Conservation (phyloP, 2,797 vertebrate species). For the Sebastes paucispinis region DNA sequence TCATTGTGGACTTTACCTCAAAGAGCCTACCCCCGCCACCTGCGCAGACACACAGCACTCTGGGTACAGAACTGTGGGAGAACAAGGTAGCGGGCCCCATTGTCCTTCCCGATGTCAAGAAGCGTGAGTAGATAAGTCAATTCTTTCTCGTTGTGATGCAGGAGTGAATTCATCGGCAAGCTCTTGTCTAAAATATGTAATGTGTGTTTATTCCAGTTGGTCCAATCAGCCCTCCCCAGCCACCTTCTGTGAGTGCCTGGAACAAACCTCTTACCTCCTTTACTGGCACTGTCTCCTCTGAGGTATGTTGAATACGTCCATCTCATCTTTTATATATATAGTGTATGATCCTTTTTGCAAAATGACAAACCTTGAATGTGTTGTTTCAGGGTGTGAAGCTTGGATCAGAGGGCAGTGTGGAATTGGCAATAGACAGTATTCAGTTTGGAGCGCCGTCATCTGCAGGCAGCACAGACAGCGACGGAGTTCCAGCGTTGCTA, state of each 20-base stretch:
- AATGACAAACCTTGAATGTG: neutral
- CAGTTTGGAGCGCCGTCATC: conserved; percentile 97
- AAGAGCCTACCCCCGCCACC: conserved; percentile 82
- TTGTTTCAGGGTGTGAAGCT: conserved; percentile 85
- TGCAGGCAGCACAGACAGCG: conserved; percentile 93
- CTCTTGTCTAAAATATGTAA: neutral
- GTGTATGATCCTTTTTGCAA: neutral
- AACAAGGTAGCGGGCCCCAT: conserved; percentile 88
- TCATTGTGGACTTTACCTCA: conserved; percentile 79
- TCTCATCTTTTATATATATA: neutral
- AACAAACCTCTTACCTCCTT: conserved; percentile 99
- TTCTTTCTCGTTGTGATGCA: neutral
- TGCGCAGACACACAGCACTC: conserved; percentile 82
- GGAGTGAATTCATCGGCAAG: neutral
- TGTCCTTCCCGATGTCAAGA: conserved; percentile 93
- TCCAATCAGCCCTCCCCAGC: conserved; percentile 95
- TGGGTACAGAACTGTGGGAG: conserved; percentile 96
- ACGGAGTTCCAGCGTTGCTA: conserved; percentile 87
- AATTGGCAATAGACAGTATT: conserved; percentile 94
- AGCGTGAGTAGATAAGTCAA: conserved; percentile 84
- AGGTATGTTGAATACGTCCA: conserved; percentile 79
- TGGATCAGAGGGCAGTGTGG: conserved; percentile 85
- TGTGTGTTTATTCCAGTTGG: conserved; percentile 84
- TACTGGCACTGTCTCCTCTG: conserved; percentile 86
- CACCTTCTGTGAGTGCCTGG: conserved; percentile 98